A percentile compares a stretch with the other conserved stretches of the same genome.
phyloP scores from a whole-genome alignment of 2,113 vertebrate genomes.

The Oostethus manadensis region DNA sequence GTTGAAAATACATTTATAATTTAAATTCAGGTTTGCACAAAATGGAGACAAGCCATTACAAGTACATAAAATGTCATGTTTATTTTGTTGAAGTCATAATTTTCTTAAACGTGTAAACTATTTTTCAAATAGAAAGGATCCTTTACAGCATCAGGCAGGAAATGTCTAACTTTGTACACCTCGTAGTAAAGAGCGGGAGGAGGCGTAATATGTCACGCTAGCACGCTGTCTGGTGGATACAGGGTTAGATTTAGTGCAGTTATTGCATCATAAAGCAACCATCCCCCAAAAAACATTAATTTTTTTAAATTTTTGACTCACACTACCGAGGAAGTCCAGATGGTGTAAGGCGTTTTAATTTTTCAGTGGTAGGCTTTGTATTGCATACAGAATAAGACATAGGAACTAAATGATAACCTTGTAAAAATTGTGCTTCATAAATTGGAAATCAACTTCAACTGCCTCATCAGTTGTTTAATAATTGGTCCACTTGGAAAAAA shows the following conservation, averaged over 20 bases:
- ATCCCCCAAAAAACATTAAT: conserved; percentile 61
- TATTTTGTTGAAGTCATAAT: conserved; percentile 68
- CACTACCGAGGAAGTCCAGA: conserved; percentile 73
- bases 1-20: no score
- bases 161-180: conserved; percentile 63
- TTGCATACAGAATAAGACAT: conserved; percentile 77
- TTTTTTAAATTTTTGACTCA: conserved; percentile 59
- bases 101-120: conserved; percentile 66
- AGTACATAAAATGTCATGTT: conserved; percentile 77
- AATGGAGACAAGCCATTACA: conserved; percentile 52
- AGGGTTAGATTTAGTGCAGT: conserved; percentile 75
- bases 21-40: conserved; percentile 6
- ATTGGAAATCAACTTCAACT: conserved; percentile 61
- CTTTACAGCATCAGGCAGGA: conserved; percentile 78
- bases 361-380: conserved; percentile 73
- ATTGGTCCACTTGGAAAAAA: conserved; percentile 69
- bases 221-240: conserved; percentile 63
- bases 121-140: conserved; percentile 76
- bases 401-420: conserved; percentile 63
- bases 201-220: conserved; percentile 65
- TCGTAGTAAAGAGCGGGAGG: conserved; percentile 65
- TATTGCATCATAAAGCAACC: conserved; percentile 79
- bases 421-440: conserved; percentile 78
- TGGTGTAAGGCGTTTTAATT: conserved; percentile 73
- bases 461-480: conserved; percentile 51